phyloP scores from a whole-genome alignment of 2,113 vertebrate genomes.

The Megalops atlanticus region DNA sequence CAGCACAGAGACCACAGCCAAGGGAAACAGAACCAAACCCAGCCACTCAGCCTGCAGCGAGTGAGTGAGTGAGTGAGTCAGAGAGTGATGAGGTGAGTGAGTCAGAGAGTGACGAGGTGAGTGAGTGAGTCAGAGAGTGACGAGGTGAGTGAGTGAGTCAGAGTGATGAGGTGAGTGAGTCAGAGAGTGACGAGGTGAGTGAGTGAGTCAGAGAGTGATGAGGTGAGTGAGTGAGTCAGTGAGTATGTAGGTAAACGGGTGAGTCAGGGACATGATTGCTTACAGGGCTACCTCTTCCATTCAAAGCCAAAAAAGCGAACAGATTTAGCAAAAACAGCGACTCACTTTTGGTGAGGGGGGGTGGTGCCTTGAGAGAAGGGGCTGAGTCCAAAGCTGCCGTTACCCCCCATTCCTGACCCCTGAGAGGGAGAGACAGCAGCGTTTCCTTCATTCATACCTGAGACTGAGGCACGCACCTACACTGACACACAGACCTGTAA shows the following conservation, averaged over 20 bases:
- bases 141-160: background rate
- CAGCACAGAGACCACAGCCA: no score
- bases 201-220: background rate
- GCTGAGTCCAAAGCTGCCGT: slow-evolving; percentile 86
- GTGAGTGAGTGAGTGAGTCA: no score
- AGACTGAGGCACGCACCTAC: no score
- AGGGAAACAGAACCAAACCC: no score
- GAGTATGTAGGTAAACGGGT: no score
- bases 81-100: no score
- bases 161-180: background rate
- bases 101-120: no score
- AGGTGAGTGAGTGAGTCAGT: background rate
- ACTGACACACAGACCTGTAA: no score
- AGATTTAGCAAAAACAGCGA: background rate
- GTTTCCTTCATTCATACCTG: no score
- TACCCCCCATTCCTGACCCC: slow-evolving; percentile 84
- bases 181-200: background rate
- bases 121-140: background rate
- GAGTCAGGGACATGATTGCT: no score
- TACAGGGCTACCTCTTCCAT: background rate
- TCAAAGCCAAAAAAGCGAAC: background rate
- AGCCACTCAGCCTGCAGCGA: no score
- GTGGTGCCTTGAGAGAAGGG: slow-evolving; percentile 89
- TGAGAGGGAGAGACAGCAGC: slow-evolving; percentile 48
- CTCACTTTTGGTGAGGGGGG: slow-evolving; percentile 94